Evolutionary conservation across 2,113 vertebrate species (phyloP), one percentile per base, ranked within the genome.

Genomic region (Ciconia boyciana): DNA sequence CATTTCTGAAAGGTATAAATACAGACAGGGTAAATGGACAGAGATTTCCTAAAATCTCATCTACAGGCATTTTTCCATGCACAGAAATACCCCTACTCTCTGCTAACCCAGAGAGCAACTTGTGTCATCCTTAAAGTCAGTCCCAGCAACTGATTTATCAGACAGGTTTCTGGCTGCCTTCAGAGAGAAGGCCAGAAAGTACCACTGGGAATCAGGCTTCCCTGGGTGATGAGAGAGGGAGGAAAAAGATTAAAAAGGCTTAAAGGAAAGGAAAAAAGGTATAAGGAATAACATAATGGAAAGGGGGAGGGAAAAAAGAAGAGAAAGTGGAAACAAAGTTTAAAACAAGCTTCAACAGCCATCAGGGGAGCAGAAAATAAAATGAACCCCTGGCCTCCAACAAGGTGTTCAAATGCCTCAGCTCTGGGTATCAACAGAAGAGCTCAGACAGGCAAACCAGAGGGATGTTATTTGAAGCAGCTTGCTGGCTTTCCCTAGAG

Each of bases 401-500:
- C 34, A 62, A 90, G 86, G 81, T 88, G 89, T 41, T 87, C 32
- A 77, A 54, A 89, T 39, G 41, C 16, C 57, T 78, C 9, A 6
- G 43, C 51, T 83, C 57, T 89, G 76, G 58, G 51, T 65, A 85
- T 62, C 43, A 49, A 44, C 48, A 82, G 69, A 72, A 71, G 77
- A 90, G 28, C n/a, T 88, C 25, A n/a, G 79, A 48, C 55, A 57
- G 92, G 87, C 75, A 66, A 80, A 83, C 58, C 69, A 55, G 32
- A 83, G 49, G 49, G 83, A 79, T 81, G 36, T 79, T 95, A 89
- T 88, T 93, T 83, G 93, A 69, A 96, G 92, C 88, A 94, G 84
- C 71, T 84, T 89, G 82, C 81, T 92, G 90, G 62, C 94, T 97
- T 96, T 93, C 94, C 89, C 87, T 95, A 3, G 84, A 86, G 90